These are phyloP conservation scores for Sinocyclocheilus maitianheensis DNA, from an alignment of 2,113 vertebrate genomes.

Conservation along the genomic window DNA sequence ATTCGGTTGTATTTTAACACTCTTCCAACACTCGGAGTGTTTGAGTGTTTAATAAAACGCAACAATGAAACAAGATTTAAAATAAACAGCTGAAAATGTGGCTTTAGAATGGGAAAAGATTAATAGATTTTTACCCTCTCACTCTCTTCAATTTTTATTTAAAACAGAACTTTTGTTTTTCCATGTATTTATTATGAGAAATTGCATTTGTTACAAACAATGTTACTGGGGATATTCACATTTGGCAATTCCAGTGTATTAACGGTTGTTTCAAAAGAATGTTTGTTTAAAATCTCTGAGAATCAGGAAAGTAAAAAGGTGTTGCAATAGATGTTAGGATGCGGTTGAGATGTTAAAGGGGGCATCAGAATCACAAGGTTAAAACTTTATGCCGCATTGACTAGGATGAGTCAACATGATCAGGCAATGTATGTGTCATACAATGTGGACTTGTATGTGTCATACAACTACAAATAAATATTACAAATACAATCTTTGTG, in stretches of 20 bases:
- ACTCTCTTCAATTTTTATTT: neutral
- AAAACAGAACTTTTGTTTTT: neutral
- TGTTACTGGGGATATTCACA: neutral
- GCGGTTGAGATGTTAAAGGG: neutral
- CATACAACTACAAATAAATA: slow-evolving; percentile 30
- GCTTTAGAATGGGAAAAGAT: neutral
- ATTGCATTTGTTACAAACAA: slow-evolving; percentile 12
- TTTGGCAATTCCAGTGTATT: neutral
- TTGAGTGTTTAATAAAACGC: neutral
- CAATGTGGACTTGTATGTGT: neutral
- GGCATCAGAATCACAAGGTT: neutral
- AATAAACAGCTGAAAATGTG: neutral
- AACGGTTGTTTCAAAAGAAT: neutral
- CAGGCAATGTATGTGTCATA: slow-evolving; percentile 12
- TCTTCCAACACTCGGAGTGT: too few relatives aligned
- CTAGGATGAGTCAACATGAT: neutral
- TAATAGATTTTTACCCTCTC: neutral
- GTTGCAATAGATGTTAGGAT: neutral
- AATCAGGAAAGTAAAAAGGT: neutral
- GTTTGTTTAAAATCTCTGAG: neutral
- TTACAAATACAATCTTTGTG: neutral
- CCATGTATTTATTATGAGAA: slow-evolving; percentile 16
- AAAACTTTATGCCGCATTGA: slow-evolving; percentile 5
- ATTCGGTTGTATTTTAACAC: neutral
- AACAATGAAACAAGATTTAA: neutral